Base-by-base conservation (phyloP, 1,140 invertebrate genomes). In the Drosophila ohnishii region DNA sequence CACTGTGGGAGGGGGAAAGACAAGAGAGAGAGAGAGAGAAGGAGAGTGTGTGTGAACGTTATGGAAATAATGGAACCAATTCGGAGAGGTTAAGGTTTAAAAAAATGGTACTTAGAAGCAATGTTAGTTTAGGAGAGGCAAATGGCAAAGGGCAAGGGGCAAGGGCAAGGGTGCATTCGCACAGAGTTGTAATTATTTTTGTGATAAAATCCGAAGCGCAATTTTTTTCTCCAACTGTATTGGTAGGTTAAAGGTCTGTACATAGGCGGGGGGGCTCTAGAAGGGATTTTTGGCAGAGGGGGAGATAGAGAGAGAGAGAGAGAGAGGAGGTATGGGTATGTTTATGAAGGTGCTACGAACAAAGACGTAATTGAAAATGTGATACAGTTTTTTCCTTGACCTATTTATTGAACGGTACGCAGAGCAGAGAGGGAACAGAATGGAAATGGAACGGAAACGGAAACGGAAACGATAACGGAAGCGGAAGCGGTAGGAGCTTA, bases 341-440 rank as follows among this genome's bases (percentile, higher is more conserved):
- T 78, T 72, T 83, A 80, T 80, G 83, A 90, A 81, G 90, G 90
- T 91, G 90, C 90, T 91, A 91, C 78, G 82, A 89, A 91, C 90
- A 91, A 91, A 91, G 89, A 90, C 85, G 90, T 91, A 90, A 91
- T 87, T 88, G 87, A 83, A 89, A 90, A 91, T 91, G 90, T 91
- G 90, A 91, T 91, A 91, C 86, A 84, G 82, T 87, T 88, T 88
- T 87, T 86, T 86, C 84, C 79, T 86, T 87, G 87, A 79, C 78
- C 79, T 86, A 87, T 86, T 87, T 87, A 86, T 83, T 87, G 66
- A 76, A 62, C 58, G 59, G 71, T 63, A 74, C 67, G 78, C 48
- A 50, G 37, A 40, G 44, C 45, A 50, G 71, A 19, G 19, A 19
- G 32, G 60, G 42, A 55, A 57, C 11, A 30, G 42, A 60, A 40